Evolutionary conservation across 2,113 vertebrate genomes (phyloP).

Genomic region (Podiceps cristatus): DNA sequence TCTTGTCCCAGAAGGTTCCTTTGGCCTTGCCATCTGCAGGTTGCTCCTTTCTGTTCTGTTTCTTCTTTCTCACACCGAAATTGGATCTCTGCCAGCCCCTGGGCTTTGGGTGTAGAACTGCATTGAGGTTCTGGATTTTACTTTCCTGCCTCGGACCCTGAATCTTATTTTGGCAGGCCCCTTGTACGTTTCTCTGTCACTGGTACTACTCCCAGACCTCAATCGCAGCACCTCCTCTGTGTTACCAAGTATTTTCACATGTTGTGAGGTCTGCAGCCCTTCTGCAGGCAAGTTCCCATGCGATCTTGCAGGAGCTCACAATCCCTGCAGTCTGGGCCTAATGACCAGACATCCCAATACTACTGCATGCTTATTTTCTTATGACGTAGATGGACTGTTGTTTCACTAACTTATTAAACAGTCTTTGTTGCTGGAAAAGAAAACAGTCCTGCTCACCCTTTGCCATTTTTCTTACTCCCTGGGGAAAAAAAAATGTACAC

Average conservation of each 20-base stretch:
- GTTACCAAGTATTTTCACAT: neutral
- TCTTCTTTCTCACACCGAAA: neutral
- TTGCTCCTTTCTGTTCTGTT: neutral
- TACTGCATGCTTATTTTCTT: neutral
- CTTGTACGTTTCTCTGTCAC: neutral
- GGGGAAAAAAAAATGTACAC: fast-evolving
- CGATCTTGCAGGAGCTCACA: fast-evolving
- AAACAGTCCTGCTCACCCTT: neutral
- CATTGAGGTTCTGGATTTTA: neutral
- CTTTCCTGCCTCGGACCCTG: neutral
- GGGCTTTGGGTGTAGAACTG: neutral
- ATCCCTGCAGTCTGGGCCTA: neutral
- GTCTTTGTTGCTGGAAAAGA: neutral
- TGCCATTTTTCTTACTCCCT: neutral
- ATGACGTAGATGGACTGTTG: neutral
- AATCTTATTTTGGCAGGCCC: neutral
- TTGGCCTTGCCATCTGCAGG: neutral
- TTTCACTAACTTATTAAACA: neutral
- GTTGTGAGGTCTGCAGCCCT: neutral
- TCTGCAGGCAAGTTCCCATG: neutral
- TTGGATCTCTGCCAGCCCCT: neutral
- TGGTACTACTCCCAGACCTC: neutral
- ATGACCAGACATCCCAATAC: neutral
- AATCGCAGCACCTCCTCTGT: neutral
- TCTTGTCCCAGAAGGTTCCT: neutral